Evolutionary conservation across 2,113 vertebrate genomes (phyloP).

Genomic region (Zootoca vivipara): DNA sequence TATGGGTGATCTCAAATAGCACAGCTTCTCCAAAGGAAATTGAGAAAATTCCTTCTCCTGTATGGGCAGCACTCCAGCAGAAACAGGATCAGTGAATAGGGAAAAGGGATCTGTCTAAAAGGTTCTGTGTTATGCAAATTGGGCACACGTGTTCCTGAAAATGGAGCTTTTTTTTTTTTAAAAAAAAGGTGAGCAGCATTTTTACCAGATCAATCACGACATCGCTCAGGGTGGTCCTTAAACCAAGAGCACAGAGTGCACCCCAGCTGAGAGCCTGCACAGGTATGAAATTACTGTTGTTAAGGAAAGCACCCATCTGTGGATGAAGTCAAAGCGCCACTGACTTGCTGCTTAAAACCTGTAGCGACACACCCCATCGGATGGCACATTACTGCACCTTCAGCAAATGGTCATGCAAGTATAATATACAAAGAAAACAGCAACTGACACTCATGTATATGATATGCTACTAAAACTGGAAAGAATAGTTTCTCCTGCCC

Average conservation of each 20-base stretch:
- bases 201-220: background rate
- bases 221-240: background rate
- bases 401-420: background rate
- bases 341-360: accelerated
- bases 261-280: background rate
- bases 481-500: background rate
- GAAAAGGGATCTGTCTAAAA: slow-evolving; percentile 8
- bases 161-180: background rate
- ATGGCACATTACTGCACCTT: background rate
- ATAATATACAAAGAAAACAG: accelerated
- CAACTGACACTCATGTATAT: background rate
- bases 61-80: slow-evolving; percentile 54
- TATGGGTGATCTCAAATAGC: slow-evolving; percentile 53
- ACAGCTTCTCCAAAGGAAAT: slow-evolving; percentile 67
- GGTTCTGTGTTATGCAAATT: background rate
- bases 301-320: background rate
- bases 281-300: background rate
- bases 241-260: background rate
- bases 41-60: slow-evolving; percentile 69
- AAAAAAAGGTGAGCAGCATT: slow-evolving; percentile 12
- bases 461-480: background rate
- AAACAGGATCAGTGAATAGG: slow-evolving; percentile 31
- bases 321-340: background rate
- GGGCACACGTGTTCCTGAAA: slow-evolving; percentile 12
- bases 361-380: background rate